These are phyloP conservation scores for Pseudotriccus pelzelni DNA, from an alignment of 2,797 vertebrate genomes.

Conservation along the genomic window DNA sequence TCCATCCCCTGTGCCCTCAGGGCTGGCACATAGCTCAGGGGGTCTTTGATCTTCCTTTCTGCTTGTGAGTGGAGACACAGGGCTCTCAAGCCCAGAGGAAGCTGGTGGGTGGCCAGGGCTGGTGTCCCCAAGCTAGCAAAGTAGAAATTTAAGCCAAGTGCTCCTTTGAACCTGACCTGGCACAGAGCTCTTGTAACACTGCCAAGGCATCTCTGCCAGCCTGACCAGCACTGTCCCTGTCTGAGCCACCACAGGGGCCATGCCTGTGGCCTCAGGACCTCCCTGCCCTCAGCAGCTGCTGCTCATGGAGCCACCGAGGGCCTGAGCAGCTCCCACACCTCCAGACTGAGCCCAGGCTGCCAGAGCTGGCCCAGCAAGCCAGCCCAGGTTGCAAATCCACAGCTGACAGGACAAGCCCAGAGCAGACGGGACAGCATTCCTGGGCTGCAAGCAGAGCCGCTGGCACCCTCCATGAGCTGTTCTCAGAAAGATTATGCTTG, in stretches of 20 bases:
- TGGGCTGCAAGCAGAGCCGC: background rate
- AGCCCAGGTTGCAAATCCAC: slow-evolving; percentile 34
- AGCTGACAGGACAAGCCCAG: slow-evolving; percentile 39
- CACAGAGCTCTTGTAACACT: background rate
- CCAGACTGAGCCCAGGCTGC: background rate
- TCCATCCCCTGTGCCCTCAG: background rate
- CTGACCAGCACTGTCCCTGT: background rate
- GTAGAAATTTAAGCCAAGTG: background rate
- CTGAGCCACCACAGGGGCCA: background rate
- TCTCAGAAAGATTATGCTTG: background rate
- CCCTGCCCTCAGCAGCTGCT: background rate
- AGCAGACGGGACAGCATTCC: slow-evolving; percentile 1
- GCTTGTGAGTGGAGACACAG: accelerated
- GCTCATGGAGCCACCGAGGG: accelerated
- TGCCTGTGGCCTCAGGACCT: background rate
- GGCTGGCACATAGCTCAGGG: background rate
- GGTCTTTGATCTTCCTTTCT: background rate
- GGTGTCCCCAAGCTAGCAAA: background rate
- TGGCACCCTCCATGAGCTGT: background rate
- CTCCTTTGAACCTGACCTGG: background rate
- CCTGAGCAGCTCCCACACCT: slow-evolving; percentile 21
- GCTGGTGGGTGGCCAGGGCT: background rate
- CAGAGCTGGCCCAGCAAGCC: slow-evolving; percentile 36
- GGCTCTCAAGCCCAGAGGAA: background rate
- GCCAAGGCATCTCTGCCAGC: background rate